A percentile compares a stretch with the other conserved stretches of the same genome.
Conservation (phyloP, 2,113 vertebrate species). For the Urocitellus parryii region DNA sequence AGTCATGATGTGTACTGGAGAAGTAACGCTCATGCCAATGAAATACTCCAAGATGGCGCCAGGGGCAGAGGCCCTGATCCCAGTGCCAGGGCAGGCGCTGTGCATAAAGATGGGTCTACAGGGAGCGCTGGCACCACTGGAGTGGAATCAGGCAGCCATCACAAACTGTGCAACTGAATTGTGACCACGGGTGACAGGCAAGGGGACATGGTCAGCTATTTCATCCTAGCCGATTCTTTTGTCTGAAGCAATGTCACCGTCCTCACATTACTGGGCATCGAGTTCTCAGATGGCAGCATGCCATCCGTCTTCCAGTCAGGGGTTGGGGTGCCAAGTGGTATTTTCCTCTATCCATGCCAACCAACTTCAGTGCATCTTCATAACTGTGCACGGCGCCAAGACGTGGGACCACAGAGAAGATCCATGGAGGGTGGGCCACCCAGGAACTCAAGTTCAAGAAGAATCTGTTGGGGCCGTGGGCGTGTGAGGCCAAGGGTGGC, state of each 20-base stretch:
- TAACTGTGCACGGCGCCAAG: neutral
- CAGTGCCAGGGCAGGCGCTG: neutral
- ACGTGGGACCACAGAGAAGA: neutral
- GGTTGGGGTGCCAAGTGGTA: neutral
- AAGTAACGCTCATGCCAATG: accelerated
- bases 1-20: accelerated
- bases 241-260: accelerated
- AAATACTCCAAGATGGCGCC: neutral
- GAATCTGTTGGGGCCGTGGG: neutral
- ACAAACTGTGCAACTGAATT: neutral
- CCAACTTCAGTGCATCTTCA: neutral
- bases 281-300: neutral
- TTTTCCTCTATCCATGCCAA: neutral
- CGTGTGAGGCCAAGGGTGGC: neutral
- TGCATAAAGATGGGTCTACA: neutral
- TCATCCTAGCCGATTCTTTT: accelerated
- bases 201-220: neutral
- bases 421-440: neutral
- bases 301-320: neutral
- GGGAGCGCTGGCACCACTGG: accelerated
- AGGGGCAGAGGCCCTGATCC: neutral
- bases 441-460: neutral
- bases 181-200: neutral
- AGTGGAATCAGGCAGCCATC: neutral
- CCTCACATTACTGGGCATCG: accelerated